Percentiles rank a stretch among this genome's conserved stretches.
These are phyloP conservation scores for Cherax destructor DNA, from an alignment of 1,140 invertebrate species.

Conservation along the genomic window DNA sequence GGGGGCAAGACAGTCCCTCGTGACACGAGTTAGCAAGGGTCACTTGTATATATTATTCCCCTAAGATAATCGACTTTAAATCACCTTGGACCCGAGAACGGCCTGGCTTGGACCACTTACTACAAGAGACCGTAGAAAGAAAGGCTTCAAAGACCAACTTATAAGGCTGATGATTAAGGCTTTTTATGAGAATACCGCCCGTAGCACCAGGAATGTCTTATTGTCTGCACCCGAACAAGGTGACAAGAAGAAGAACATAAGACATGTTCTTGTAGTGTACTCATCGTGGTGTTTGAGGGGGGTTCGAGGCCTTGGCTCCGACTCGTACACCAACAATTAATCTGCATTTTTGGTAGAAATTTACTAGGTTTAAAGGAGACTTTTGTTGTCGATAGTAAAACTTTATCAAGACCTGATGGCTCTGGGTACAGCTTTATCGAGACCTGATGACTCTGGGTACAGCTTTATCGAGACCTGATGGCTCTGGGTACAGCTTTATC, in stretches of 20 bases:
- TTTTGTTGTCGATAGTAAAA: too few species aligned
- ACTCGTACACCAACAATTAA: too few species aligned
- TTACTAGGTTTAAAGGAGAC: too few species aligned
- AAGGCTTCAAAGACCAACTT: not conserved
- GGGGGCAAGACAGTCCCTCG: slow-evolving; percentile 28
- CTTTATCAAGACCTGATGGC: too few species aligned
- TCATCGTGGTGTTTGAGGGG: not conserved
- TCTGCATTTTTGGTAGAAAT: too few species aligned
- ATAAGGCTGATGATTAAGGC: slow-evolving; percentile 3
- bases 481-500: too few species aligned
- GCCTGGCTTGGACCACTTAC: not conserved
- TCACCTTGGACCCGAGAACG: slow-evolving; percentile 1
- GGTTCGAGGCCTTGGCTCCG: too few species aligned
- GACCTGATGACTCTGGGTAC: too few species aligned
- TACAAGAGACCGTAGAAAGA: slow-evolving; percentile 23
- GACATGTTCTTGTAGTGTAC: not conserved
- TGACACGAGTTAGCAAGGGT: slow-evolving; percentile 29
- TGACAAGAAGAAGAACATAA: not conserved
- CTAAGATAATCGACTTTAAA: slow-evolving; percentile 40
- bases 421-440: too few species aligned
- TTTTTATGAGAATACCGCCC: slow-evolving; percentile 32
- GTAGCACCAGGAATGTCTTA: slow-evolving; percentile 10
- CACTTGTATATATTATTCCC: slow-evolving; percentile 23
- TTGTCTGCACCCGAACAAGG: slow-evolving; percentile 31
- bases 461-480: too few species aligned